phyloP scores from a whole-genome alignment of 2,888 invertebrate species.

The Agrypnus murinus region DNA sequence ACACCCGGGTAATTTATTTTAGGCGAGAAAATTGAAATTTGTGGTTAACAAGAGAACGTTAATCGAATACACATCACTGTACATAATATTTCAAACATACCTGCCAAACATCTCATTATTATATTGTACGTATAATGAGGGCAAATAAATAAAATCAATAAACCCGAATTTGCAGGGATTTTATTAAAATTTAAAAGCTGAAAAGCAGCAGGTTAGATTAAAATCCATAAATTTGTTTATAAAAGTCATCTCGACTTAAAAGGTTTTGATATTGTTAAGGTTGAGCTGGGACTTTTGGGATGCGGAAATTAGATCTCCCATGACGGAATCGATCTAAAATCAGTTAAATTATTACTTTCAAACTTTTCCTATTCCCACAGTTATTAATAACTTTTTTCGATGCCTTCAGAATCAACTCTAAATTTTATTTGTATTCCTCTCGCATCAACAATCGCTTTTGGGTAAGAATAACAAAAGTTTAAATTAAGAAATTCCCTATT shows the following conservation, averaged over 20 bases:
- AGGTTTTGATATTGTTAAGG: not conserved
- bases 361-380: not conserved
- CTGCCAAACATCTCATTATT: not conserved
- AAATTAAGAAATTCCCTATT: too few relatives aligned
- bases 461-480: too few relatives aligned
- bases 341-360: slow-evolving; percentile 1
- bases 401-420: too few relatives aligned
- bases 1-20: not conserved
- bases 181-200: not conserved
- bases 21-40: slow-evolving; percentile 4
- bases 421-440: too few relatives aligned
- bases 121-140: too few relatives aligned
- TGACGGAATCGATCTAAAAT: slow-evolving; percentile 4
- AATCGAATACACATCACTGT: not conserved
- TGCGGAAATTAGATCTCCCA: slow-evolving; percentile 19
- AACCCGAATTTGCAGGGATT: not conserved
- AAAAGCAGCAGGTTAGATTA: not conserved
- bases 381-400: too few relatives aligned
- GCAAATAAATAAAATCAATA: not conserved
- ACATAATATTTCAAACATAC: not conserved
- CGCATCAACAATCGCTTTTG: too few relatives aligned
- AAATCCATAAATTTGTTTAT: not conserved
- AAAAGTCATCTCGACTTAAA: not conserved
- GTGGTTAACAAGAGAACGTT: not conserved
- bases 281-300: not conserved